Conservation (phyloP, 2,113 vertebrate genomes). For the Morone chrysops region DNA sequence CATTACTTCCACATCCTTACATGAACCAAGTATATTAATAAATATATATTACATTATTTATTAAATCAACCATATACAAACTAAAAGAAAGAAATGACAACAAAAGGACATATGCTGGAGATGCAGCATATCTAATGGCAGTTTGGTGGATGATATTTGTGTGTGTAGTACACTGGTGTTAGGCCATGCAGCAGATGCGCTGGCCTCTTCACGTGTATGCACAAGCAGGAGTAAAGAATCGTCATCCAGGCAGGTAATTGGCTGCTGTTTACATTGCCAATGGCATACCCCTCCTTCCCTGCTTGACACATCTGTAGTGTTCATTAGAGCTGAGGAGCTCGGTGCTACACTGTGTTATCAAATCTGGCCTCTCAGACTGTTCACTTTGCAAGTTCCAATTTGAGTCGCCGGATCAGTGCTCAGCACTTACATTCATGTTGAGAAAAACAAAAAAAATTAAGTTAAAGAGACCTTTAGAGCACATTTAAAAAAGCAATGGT, state of each 20-base stretch:
- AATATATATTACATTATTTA: background rate
- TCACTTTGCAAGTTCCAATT: constrained; percentile 49
- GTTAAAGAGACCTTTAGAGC: constrained; percentile 9
- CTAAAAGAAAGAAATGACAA: background rate
- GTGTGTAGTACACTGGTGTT: constrained; percentile 15
- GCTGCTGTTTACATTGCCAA: constrained; percentile 77
- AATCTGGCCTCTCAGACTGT: constrained; percentile 66
- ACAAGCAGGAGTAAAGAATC: constrained; percentile 68
- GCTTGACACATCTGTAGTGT: constrained; percentile 78
- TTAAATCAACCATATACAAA: background rate
- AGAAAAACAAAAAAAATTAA: constrained; percentile 7
- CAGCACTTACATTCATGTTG: constrained; percentile 28
- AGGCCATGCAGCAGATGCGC: constrained; percentile 55
- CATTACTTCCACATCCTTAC: background rate
- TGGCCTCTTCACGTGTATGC: constrained; percentile 52
- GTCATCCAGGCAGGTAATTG: constrained; percentile 81
- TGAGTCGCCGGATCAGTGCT: constrained; percentile 5
- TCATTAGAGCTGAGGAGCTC: constrained; percentile 73
- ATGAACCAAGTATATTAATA: background rate
- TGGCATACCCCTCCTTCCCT: constrained; percentile 62
- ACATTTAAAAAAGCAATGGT: background rate
- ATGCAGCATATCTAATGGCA: constrained; percentile 17
- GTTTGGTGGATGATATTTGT: constrained; percentile 20
- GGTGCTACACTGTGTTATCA: constrained; percentile 53
- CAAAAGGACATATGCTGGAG: background rate